Evolutionary conservation across 2,113 vertebrate species (phyloP), one percentile per base, ranked within the genome.

Genomic region (Neolamprologus cancellatus): DNA sequence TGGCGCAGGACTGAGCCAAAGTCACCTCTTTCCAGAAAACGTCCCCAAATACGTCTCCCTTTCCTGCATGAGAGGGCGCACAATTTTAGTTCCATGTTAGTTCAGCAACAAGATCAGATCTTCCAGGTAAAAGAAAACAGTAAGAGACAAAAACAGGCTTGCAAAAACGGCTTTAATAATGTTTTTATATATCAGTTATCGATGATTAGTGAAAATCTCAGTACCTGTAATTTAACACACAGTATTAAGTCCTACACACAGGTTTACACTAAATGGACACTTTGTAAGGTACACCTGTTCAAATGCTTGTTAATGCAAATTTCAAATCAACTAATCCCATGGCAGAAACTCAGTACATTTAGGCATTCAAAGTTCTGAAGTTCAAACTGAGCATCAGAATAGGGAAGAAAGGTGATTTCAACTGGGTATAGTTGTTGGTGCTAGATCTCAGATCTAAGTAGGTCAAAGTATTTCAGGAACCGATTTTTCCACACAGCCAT

Each of bases 21-120:
- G 97, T 98, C 53, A 97, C 97, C 91, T 99, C 99, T 90, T 99
- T 99, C 99, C 99, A 99, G 96, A 99, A 99, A 64, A 99, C 98
- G 32, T 99, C 99, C 57, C 99, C 99, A 93, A 99, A 99, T 74
- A 99, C 99, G 1, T 99, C 99, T 81, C 99, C 99, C 94, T 99
- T 99, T 83, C 98, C 99, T 99, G 94, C 53, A 78, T 13, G 83
- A 88, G 30, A 94, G 55, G 94, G 10, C 9, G 74, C 17, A 28
- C 1, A 0, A 17, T 28, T 74, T 8, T 46, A 52, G 61, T 20
- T 79, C 7, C 32, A 66, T 25, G 8, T 7, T 3, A 12, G 48
- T 9, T 55, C 44, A 2, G 20, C 57, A 28, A 78, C 36, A 87
- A 25, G 2, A 10, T 46, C 64, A 1, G 34, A 36, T 44, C 34